phyloP scores from a whole-genome alignment of 2,113 vertebrate species.

The Phrynosoma blainvillii region DNA sequence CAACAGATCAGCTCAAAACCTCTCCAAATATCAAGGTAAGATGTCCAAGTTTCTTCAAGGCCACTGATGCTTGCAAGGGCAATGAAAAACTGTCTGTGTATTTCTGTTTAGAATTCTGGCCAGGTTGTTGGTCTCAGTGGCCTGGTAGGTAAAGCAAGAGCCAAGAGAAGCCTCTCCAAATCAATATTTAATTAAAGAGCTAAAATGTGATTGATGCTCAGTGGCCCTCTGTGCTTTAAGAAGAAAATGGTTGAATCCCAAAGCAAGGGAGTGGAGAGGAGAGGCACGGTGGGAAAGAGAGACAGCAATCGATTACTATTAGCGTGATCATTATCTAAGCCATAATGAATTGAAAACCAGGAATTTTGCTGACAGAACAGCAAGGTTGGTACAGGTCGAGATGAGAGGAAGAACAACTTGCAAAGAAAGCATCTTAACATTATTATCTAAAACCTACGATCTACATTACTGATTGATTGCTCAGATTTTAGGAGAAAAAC shows the following conservation, averaged over 20 bases:
- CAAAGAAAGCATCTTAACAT: neutral
- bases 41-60: accelerated
- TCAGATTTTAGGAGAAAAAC: neutral
- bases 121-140: accelerated
- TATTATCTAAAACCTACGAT: neutral
- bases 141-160: slow-evolving; percentile 20
- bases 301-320: neutral
- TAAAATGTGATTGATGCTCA: slow-evolving; percentile 53
- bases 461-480: neutral
- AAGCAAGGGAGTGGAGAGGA: neutral
- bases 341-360: neutral
- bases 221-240: neutral
- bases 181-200: slow-evolving; percentile 71
- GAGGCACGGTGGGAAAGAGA: neutral
- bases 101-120: neutral
- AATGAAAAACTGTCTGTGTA: accelerated
- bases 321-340: slow-evolving; percentile 22
- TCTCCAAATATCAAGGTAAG: accelerated
- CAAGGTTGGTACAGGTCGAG: neutral
- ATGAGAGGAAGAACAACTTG: neutral
- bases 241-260: slow-evolving; percentile 23
- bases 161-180: slow-evolving; percentile 28
- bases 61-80: too few species aligned
- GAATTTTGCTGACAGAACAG: neutral
- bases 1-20: too few species aligned